Conservation (phyloP, 1,140 invertebrate genomes). For the Myzus persicae region DNA sequence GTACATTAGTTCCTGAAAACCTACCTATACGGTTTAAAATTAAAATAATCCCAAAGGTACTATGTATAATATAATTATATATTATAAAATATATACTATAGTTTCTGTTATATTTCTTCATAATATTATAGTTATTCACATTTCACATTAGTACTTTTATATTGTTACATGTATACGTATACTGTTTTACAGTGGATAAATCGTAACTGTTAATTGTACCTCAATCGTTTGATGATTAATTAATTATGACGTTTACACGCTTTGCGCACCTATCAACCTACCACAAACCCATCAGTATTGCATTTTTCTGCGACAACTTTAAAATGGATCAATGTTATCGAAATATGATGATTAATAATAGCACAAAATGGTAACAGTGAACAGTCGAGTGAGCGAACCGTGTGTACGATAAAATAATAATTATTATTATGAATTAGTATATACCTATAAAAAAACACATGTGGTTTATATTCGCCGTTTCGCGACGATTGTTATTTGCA, state of each 20-base stretch:
- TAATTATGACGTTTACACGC: neutral
- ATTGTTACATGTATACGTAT: neutral
- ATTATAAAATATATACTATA: too few species aligned
- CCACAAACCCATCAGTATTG: neutral
- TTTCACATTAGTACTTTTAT: too few species aligned
- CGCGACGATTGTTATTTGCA: neutral
- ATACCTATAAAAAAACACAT: slow-evolving; percentile 2
- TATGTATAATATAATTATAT: too few species aligned
- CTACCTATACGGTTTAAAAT: too few species aligned
- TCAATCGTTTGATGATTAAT: too few species aligned
- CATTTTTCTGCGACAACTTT: neutral
- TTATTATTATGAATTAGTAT: neutral
- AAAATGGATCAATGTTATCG: neutral
- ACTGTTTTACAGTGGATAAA: neutral
- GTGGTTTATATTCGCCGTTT: neutral
- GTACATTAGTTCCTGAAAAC: too few species aligned
- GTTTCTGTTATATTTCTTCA: too few species aligned
- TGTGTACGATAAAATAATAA: neutral
- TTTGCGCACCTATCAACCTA: neutral
- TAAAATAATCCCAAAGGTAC: too few species aligned
- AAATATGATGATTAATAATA: neutral
- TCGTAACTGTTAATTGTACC: neutral
- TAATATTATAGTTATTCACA: too few species aligned
- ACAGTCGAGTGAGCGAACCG: neutral
- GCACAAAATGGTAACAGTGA: neutral